These are phyloP conservation scores for Dallia pectoralis DNA, from an alignment of 2,797 vertebrate genomes.

Conservation along the genomic window DNA sequence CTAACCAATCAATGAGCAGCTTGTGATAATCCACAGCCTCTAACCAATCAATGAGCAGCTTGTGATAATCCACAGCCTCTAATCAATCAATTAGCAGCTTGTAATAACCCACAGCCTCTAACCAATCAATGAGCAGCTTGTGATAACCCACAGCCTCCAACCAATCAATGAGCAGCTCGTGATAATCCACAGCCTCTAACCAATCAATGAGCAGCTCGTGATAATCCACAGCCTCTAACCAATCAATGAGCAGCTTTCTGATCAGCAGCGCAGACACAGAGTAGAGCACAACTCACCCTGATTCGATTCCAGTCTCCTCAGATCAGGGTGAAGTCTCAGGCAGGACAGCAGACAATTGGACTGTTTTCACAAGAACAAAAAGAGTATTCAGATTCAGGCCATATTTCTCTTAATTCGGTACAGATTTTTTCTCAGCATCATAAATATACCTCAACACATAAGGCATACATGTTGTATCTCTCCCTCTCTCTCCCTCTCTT, in stretches of 20 bases:
- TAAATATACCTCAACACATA: conserved; percentile 75
- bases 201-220: conserved; percentile 81
- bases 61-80: too few relatives aligned
- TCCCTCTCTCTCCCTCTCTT: conserved; percentile 55
- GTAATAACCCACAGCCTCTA: too few relatives aligned
- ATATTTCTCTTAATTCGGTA: conserved; percentile 51
- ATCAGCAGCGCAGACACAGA: conserved; percentile 68
- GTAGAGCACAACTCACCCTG: conserved; percentile 85
- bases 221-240: conserved; percentile 80
- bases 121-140: too few relatives aligned
- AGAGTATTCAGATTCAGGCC: conserved; percentile 55
- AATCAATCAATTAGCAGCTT: too few relatives aligned
- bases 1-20: too few relatives aligned
- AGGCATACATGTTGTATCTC: conserved; percentile 61
- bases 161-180: conserved; percentile 81
- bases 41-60: too few relatives aligned
- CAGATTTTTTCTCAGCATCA: conserved; percentile 47
- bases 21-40: too few relatives aligned
- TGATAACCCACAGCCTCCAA: too few relatives aligned
- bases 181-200: conserved; percentile 80
- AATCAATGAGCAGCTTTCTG: conserved; percentile 83
- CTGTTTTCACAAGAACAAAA: conserved; percentile 61
- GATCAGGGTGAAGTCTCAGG: conserved; percentile 61
- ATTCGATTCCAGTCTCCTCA: conserved; percentile 81
- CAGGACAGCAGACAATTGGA: conserved; percentile 63